Base-by-base conservation (phyloP, 2,888 invertebrate species). In the Ophion slaviceki region DNA sequence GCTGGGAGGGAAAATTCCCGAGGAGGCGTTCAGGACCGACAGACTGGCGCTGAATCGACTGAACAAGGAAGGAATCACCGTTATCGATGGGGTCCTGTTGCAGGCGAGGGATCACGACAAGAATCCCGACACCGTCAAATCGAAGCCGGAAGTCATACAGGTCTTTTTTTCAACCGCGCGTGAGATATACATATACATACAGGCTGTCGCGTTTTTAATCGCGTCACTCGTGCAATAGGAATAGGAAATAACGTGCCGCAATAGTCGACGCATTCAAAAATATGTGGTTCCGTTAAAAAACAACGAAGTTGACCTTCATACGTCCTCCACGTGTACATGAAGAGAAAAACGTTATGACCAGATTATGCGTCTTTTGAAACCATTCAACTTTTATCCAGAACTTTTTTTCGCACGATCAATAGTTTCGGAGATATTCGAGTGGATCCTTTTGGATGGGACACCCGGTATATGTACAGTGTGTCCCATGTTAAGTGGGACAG, bases 1-100 rank as follows among this genome's bases (percentile, higher is more conserved):
- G 88, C 94, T 95, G 57, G 96, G 96, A 59, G 96, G 96, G 0
- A 96, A 96, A 91, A 96, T 96, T 87, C 96, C 96, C 0, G 96
- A 96, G 82, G 95, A 95, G 64, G 96, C 96, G 8, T 96, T 96
- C 88, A 94, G 95, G 86, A 94, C 95, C 0, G 96, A 96, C 91
- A 95, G 96, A 14, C 91, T 96, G 68, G 95, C 95, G 62, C 91
- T 96, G 57, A 96, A 96, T 91, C 95, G 95, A 66, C 91, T 96
- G 64, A 96, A 96, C 91, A 95, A 96, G 89, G 95, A 96, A 88
- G 96, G 96, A 28, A 95, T 96, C 62, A 94, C 95, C 0, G 93
- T 95, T 57, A 95, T 96, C 4, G 96, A 96, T 91, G 96, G 96
- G 8, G 93, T 95, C 57, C 91, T 95, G 72, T 93, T 96, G 8